A percentile compares a stretch with the other conserved stretches of the same genome.
Conservation (phyloP, 2,888 invertebrate genomes). For the Apotomis capreana region DNA sequence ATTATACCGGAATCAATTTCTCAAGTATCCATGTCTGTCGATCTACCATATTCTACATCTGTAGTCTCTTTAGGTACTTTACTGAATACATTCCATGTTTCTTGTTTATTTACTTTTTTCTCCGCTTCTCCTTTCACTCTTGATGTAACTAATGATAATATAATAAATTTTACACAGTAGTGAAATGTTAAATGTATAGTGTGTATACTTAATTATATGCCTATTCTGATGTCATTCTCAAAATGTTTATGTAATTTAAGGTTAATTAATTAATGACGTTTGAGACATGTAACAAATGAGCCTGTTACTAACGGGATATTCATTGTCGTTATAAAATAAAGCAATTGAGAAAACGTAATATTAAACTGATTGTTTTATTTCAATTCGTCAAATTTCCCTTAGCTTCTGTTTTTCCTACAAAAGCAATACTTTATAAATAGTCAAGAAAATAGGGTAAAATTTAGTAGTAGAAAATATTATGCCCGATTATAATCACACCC, state of each 20-base stretch:
- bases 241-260: constrained; percentile 40
- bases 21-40: constrained; percentile 4
- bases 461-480: too few relatives aligned
- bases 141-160: constrained; percentile 12
- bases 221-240: constrained; percentile 27
- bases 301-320: constrained; percentile 51
- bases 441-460: too few relatives aligned
- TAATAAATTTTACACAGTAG: constrained; percentile 29
- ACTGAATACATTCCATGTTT: not conserved
- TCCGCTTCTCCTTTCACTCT: not conserved
- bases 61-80: not conserved
- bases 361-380: constrained; percentile 66
- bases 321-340: constrained; percentile 75
- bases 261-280: constrained; percentile 49
- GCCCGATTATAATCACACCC: too few relatives aligned
- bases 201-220: constrained; percentile 20
- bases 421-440: too few relatives aligned
- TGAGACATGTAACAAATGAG: constrained; percentile 52
- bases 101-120: not conserved
- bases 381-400: not conserved
- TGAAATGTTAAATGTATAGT: constrained; percentile 22
- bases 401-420: too few relatives aligned
- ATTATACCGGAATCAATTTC: constrained; percentile 55
- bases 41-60: constrained; percentile 5
- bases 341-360: constrained; percentile 77